Evolutionary conservation across 1,140 invertebrate genomes (phyloP).

Genomic region (Drosophila kurseongensis): DNA sequence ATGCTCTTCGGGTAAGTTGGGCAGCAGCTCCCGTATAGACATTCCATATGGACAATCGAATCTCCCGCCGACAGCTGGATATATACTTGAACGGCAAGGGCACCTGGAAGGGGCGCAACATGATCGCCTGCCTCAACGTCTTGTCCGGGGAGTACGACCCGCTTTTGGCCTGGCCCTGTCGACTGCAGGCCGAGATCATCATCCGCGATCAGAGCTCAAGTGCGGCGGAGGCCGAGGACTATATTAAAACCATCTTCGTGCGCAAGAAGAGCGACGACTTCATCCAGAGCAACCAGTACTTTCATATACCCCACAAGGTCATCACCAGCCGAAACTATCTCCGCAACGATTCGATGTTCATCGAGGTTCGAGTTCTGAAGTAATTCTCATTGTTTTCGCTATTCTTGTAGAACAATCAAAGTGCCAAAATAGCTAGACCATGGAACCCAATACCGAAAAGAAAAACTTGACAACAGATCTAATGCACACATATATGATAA

Average conservation of each 20-base stretch:
- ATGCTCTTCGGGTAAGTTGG: constrained; percentile 87
- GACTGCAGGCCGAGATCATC: constrained; percentile 87
- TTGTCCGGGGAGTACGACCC: constrained; percentile 89
- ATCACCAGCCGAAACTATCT: constrained; percentile 88
- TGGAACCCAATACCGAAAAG: background rate
- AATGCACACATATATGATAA: constrained; percentile 10
- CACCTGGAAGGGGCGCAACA: constrained; percentile 89
- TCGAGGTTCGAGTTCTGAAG: constrained; percentile 87
- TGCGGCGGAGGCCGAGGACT: constrained; percentile 85
- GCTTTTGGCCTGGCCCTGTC: constrained; percentile 89
- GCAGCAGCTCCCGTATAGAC: background rate
- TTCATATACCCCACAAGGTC: constrained; percentile 90
- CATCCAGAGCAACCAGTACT: constrained; percentile 87
- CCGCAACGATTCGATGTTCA: constrained; percentile 88
- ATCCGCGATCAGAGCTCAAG: constrained; percentile 87
- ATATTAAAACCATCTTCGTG: constrained; percentile 84
- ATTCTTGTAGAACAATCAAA: no score
- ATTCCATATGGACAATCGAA: background rate
- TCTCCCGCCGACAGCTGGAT: constrained; percentile 85
- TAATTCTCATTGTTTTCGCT: background rate
- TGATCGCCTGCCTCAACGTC: constrained; percentile 88
- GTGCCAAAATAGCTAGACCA: no score
- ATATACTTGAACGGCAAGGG: constrained; percentile 89
- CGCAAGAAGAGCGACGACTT: constrained; percentile 86
- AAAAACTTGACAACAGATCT: background rate